Evolutionary conservation across 2,888 invertebrate genomes (phyloP).

Genomic region (Melanostoma scalare): DNA sequence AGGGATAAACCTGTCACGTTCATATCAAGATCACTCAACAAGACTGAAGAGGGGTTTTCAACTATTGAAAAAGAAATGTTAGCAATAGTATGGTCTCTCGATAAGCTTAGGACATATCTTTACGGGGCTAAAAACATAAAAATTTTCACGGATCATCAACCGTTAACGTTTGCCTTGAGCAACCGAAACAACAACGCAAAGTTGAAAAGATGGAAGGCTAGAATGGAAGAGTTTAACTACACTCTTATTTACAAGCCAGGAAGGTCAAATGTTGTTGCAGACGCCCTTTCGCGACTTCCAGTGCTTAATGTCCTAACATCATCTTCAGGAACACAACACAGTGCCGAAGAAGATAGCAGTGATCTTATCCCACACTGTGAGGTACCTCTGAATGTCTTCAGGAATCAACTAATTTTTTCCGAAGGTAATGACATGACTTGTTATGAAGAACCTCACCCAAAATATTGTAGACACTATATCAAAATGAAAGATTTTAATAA

Average conservation of each 20-base stretch:
- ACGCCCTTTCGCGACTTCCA: constrained; percentile 22
- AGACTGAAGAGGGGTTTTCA: constrained; percentile 28
- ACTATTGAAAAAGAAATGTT: too few species aligned
- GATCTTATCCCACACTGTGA: constrained; percentile 22
- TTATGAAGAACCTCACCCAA: constrained; percentile 42
- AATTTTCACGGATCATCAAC: constrained; percentile 12
- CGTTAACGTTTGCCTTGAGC: constrained; percentile 30
- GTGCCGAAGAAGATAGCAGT: constrained; percentile 22
- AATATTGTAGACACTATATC: constrained; percentile 25
- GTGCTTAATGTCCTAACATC: constrained; percentile 21
- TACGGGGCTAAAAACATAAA: constrained; percentile 25
- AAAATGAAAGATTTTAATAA: constrained; percentile 18
- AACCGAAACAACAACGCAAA: constrained; percentile 24
- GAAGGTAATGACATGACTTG: constrained; percentile 20
- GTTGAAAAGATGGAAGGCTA: constrained; percentile 31
- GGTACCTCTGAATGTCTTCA: constrained; percentile 41
- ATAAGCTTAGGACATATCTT: constrained; percentile 25
- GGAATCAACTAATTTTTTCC: constrained; percentile 34
- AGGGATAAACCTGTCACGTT: background rate
- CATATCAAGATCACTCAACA: constrained; percentile 29
- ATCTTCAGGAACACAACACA: constrained; percentile 17
- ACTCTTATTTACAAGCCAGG: constrained; percentile 19
- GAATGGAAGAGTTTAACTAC: constrained; percentile 46
- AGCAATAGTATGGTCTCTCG: constrained; percentile 39
- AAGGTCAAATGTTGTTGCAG: constrained; percentile 21